phyloP scores from a whole-genome alignment of 2,113 vertebrate genomes.

The Amblyornis subalaris region DNA sequence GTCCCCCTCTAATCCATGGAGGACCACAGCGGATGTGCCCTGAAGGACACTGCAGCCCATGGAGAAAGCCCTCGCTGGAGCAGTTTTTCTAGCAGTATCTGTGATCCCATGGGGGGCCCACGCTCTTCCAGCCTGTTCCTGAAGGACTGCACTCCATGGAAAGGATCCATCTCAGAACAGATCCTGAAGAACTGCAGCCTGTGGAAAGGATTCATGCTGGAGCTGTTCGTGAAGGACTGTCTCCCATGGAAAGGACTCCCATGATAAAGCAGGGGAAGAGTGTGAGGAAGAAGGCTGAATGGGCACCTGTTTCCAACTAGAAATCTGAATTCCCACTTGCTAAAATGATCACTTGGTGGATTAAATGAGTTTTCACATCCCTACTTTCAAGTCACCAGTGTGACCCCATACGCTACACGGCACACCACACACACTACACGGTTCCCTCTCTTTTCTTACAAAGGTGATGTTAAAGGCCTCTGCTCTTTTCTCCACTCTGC shows the following conservation, averaged over 20 bases:
- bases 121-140: neutral
- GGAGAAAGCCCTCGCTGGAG: neutral
- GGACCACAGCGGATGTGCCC: neutral
- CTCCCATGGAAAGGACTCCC: neutral
- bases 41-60: neutral
- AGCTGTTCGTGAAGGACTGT: neutral
- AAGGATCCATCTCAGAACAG: neutral
- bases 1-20: neutral
- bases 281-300: neutral
- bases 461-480: rapidly evolving
- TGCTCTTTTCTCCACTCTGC: neutral
- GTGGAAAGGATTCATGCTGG: neutral
- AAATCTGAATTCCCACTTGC: neutral
- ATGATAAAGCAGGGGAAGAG: neutral
- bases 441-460: neutral
- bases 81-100: neutral
- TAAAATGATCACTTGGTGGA: neutral
- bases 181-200: neutral
- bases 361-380: neutral
- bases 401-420: rapidly evolving
- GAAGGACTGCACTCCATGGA: neutral
- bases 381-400: neutral
- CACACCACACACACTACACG: too few species aligned
- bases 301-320: neutral
- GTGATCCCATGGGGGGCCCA: neutral